Evolutionary conservation across 2,797 vertebrate genomes (phyloP), one percentile per base, ranked within the genome.

Genomic region (Gila robusta): DNA sequence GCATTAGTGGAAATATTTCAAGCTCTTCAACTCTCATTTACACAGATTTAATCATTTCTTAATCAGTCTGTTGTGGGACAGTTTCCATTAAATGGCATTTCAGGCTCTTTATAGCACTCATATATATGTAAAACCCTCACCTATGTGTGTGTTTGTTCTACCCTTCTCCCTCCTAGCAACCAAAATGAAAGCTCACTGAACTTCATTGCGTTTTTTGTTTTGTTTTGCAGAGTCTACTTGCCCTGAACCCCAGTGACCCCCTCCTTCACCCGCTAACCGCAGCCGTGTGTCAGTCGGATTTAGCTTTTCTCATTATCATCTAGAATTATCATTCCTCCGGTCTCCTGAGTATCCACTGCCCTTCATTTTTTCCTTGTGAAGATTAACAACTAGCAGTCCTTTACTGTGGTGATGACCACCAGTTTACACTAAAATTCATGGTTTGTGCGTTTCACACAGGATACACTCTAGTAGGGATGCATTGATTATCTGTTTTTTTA

Each of bases 41-140:
- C 79, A 79, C 79, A 21, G 23, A 70, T 47, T 74, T 88, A 87
- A 71, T 88, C 56, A 88, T 85, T 86, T 82, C 73, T 82, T 80
- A 79, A 86, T 89, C 59, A 70, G 78, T 9, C 59, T 39, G 86
- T 81, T 49, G 41, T 56, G 66, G 44, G 28, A 37, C 49, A 47
- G 41, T 64, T 28, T 73, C 62, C 12, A 74, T 81, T 35, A 85
- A 79, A 70, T 59, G 39, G n/a, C 2, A 17, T 32, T 32, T 32
- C 64, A 32, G n/a, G 11, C 16, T 62, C 14, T 76, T 52, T 28
- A 62, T 59, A 19, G 11, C 5, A 0, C 69, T 72, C 28, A 49
- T 28, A 71, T 85, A 59, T 35, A 71, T 69, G 82, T 72, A 64
- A 86, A 79, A 62, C 39, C 10, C 66, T 71, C 47, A 28, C 80